These are phyloP conservation scores for Ferdinandea cuprea DNA, from an alignment of 2,888 invertebrate species.

Conservation along the genomic window DNA sequence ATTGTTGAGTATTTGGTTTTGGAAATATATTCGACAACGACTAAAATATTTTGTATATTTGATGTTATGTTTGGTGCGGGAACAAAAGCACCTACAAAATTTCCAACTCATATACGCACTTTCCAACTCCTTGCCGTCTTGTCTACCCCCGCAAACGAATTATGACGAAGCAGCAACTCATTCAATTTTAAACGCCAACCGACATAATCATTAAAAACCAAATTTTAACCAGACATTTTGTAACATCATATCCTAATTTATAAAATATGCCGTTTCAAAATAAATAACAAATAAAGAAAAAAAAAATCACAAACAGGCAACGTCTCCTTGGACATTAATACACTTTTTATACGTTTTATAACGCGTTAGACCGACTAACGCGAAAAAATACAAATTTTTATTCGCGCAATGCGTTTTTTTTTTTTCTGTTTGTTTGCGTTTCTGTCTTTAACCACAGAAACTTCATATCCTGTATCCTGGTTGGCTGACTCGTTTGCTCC, in stretches of 20 bases:
- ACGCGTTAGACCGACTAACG: slow-evolving; percentile 47
- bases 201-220: slow-evolving; percentile 25
- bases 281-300: neutral
- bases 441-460: slow-evolving; percentile 57
- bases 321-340: slow-evolving; percentile 51
- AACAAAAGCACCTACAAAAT: too few relatives aligned
- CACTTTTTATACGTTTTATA: slow-evolving; percentile 28
- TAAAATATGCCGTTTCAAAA: slow-evolving; percentile 40
- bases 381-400: slow-evolving; percentile 48
- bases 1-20: too few relatives aligned
- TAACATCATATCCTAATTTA: slow-evolving; percentile 56
- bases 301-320: slow-evolving; percentile 6
- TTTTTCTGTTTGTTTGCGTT: slow-evolving; percentile 35
- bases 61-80: too few relatives aligned
- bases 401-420: slow-evolving; percentile 57
- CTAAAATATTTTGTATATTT: too few relatives aligned
- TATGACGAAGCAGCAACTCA: neutral
- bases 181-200: slow-evolving; percentile 12
- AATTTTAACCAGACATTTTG: slow-evolving; percentile 24
- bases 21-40: too few relatives aligned
- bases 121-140: too few relatives aligned
- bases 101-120: too few relatives aligned
- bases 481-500: slow-evolving; percentile 57
- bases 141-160: too few relatives aligned
- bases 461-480: slow-evolving; percentile 72